These are phyloP conservation scores for Spheniscus mendiculus DNA, from an alignment of 2,113 vertebrate species.

Conservation along the genomic window DNA sequence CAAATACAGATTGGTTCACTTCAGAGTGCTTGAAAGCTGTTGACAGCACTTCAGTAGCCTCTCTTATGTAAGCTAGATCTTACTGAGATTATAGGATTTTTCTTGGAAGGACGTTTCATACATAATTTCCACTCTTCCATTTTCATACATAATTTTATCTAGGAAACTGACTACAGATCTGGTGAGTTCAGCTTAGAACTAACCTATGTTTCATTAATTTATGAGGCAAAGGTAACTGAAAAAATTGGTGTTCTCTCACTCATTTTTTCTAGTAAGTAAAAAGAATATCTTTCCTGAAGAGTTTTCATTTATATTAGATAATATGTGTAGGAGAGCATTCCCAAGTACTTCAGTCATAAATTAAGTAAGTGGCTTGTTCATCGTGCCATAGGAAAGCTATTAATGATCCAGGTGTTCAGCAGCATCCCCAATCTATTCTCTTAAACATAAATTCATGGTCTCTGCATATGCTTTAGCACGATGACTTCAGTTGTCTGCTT, in stretches of 20 bases:
- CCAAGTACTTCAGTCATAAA: neutral
- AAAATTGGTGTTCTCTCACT: neutral
- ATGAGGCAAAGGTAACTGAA: neutral
- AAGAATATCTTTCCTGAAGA: neutral
- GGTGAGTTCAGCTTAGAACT: neutral
- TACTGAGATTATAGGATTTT: neutral
- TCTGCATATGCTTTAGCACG: neutral
- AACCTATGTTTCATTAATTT: neutral
- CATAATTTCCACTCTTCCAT: neutral
- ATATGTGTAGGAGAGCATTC: neutral
- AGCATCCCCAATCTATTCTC: neutral
- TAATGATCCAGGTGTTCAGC: neutral
- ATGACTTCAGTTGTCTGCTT: neutral
- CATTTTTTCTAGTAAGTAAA: neutral
- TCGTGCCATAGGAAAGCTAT: neutral
- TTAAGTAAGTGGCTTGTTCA: neutral
- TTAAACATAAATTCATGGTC: neutral
- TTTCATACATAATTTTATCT: slow-evolving; percentile 14
- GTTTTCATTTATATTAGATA: neutral
- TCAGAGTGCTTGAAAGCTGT: slow-evolving; percentile 29
- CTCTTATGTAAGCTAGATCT: slow-evolving; percentile 1
- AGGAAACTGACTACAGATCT: neutral
- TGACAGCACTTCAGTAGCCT: slow-evolving; percentile 37
- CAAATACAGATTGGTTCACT: neutral
- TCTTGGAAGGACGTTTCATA: slow-evolving; percentile 21